Conservation (phyloP, 2,113 vertebrate genomes). For the Sylvietta virens region DNA sequence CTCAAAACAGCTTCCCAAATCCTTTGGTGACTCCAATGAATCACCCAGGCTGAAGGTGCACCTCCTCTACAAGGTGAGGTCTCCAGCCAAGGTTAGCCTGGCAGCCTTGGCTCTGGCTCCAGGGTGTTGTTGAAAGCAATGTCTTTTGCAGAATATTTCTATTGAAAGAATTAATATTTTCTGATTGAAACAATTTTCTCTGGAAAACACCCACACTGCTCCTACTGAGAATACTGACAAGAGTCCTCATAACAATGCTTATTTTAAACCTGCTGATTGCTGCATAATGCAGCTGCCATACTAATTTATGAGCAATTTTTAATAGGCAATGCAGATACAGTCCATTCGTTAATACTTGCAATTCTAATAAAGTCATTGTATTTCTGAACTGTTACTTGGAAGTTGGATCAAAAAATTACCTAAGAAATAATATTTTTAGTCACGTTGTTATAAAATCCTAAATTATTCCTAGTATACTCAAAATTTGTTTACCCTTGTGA, state of each 20-base stretch:
- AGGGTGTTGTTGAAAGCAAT: not conserved
- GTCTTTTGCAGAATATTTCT: not conserved
- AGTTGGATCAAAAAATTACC: not conserved
- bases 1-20: not conserved
- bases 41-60: not conserved
- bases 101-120: not conserved
- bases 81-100: not conserved
- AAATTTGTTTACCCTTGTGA: not conserved
- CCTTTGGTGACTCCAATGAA: not conserved
- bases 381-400: not conserved
- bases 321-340: not conserved
- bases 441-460: not conserved
- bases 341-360: not conserved
- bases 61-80: not conserved
- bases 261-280: not conserved
- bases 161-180: not conserved
- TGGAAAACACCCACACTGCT: not conserved
- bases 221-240: not conserved
- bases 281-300: not conserved
- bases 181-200: not conserved
- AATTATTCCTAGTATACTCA: not conserved
- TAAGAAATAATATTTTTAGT: not conserved
- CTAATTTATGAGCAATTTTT: not conserved
- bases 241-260: not conserved
- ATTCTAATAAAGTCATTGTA: not conserved